These are phyloP conservation scores for Platycnemis pennipes DNA, from an alignment of 2,888 invertebrate genomes.

Conservation along the genomic window DNA sequence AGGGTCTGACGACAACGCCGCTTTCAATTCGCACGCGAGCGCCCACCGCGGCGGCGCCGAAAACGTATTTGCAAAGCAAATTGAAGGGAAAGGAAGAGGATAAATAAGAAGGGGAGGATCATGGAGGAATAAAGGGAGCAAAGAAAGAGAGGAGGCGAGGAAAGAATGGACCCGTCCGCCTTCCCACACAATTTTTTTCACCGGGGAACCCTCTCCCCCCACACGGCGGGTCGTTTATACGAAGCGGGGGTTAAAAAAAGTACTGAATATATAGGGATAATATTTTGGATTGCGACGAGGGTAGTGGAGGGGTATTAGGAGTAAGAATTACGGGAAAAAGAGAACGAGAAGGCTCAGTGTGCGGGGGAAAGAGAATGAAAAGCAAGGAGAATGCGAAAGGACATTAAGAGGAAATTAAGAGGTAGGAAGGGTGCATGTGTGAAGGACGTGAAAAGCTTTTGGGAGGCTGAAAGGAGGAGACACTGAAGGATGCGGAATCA, in stretches of 20 bases:
- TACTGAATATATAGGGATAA: neutral
- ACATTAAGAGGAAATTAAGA: slow-evolving; percentile 14
- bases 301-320: neutral
- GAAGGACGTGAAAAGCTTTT: neutral
- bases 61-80: slow-evolving; percentile 65
- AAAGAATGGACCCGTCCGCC: neutral
- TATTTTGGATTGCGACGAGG: neutral
- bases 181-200: neutral
- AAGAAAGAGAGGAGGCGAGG: neutral
- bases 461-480: neutral
- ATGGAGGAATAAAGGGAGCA: neutral
- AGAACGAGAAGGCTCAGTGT: neutral
- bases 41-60: neutral
- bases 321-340: neutral
- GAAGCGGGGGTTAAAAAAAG: slow-evolving; percentile 23
- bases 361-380: neutral
- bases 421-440: neutral
- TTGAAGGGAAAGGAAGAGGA: slow-evolving; percentile 38
- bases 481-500: slow-evolving; percentile 20
- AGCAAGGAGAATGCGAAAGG: neutral
- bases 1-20: neutral
- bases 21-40: slow-evolving; percentile 38
- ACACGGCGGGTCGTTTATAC: neutral
- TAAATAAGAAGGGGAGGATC: neutral
- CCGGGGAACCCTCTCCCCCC: neutral